Conservation (phyloP, 1,140 invertebrate genomes). For the Zophobas atratus region DNA sequence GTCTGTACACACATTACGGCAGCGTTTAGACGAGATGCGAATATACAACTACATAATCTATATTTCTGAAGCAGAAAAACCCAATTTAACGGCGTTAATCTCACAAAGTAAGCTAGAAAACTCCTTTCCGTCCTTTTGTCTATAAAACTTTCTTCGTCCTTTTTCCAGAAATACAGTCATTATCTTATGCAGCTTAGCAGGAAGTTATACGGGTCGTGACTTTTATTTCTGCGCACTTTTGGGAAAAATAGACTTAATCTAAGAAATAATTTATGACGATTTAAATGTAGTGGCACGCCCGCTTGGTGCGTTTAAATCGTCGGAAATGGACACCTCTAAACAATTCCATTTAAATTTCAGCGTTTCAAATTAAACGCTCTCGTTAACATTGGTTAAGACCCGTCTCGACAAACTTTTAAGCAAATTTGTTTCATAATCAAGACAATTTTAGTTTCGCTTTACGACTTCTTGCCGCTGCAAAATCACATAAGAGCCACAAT, state of each 20-base stretch:
- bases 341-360: constrained; percentile 8
- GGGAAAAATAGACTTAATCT: not conserved
- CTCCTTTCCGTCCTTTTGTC: not conserved
- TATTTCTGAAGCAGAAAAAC: too few relatives aligned
- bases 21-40: too few relatives aligned
- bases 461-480: not conserved
- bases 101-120: not conserved
- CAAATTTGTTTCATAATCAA: constrained; percentile 17
- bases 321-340: not conserved
- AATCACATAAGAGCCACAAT: not conserved
- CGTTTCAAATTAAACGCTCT: not conserved
- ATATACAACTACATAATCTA: too few relatives aligned
- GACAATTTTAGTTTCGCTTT: not conserved
- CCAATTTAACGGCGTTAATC: too few relatives aligned
- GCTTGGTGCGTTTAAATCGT: constrained; percentile 6
- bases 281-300: constrained; percentile 3
- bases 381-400: constrained; percentile 6
- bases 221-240: constrained; percentile 14
- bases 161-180: not conserved
- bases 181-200: not conserved
- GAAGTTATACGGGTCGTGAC: not conserved
- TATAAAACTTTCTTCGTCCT: not conserved
- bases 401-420: constrained; percentile 1
- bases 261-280: not conserved
- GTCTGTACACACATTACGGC: too few relatives aligned